Percentiles rank a stretch among this genome's conserved stretches.
Conservation (phyloP, 2,888 invertebrate species). For the Brachynemurus nebulosus region DNA sequence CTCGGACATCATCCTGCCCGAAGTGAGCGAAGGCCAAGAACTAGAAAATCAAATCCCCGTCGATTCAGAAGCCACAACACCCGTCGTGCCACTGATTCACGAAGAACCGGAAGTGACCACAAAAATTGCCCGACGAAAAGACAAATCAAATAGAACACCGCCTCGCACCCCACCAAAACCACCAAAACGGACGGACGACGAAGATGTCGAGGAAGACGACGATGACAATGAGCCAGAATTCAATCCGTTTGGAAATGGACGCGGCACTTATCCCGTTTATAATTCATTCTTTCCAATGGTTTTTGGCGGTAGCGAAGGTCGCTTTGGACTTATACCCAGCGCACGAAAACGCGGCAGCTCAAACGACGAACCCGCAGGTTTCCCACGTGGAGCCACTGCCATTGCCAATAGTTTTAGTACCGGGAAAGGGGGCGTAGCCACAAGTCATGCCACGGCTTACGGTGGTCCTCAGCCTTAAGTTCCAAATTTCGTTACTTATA, state of each 20-base stretch:
- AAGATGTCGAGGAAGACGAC: constrained; percentile 39
- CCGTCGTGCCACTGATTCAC: constrained; percentile 16
- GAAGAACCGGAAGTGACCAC: constrained; percentile 18
- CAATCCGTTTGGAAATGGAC: constrained; percentile 24
- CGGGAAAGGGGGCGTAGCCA: constrained; percentile 53
- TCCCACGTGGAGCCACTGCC: constrained; percentile 48
- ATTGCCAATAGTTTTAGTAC: constrained; percentile 62
- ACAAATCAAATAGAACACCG: constrained; percentile 13
- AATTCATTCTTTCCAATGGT: constrained; percentile 55
- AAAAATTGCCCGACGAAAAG: constrained; percentile 17
- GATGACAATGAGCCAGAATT: constrained; percentile 26
- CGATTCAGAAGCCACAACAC: constrained; percentile 13
- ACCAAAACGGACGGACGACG: constrained; percentile 25
- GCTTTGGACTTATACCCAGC: constrained; percentile 17
- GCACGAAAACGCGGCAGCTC: constrained; percentile 25
- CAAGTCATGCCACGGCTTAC: constrained; percentile 58
- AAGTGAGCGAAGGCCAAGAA: constrained; percentile 4
- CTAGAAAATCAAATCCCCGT: constrained; percentile 6
- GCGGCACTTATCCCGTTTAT: constrained; percentile 29
- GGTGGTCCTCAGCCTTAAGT: constrained; percentile 29
- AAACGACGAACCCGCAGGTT: constrained; percentile 28
- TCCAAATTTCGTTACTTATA: no score
- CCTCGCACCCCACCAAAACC: constrained; percentile 6
- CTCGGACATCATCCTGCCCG: no score
- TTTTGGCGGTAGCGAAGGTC: constrained; percentile 36